Conservation (phyloP, 2,797 vertebrate species). For the Chrosomus eos region DNA sequence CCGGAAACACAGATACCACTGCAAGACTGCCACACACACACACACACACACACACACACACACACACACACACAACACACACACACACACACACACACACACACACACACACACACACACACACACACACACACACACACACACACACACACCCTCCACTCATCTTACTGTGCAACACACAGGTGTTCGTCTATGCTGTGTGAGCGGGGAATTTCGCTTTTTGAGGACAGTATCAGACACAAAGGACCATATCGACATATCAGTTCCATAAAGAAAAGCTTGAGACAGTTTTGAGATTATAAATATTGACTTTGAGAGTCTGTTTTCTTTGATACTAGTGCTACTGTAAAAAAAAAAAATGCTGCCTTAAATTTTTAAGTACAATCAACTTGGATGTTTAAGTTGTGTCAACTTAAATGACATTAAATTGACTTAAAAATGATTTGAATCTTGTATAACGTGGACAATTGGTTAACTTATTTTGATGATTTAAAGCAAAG, state of each 20-base stretch:
- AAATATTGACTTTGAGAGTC: not conserved
- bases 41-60: constrained; percentile 52
- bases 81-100: constrained; percentile 23
- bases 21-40: constrained; percentile 46
- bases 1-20: constrained; percentile 60
- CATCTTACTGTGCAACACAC: constrained; percentile 53
- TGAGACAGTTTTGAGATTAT: not conserved
- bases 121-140: constrained; percentile 52
- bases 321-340: not conserved
- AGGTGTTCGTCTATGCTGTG: constrained; percentile 49
- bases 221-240: not conserved
- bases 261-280: not conserved
- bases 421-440: too few species aligned
- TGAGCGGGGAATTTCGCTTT: constrained; percentile 9
- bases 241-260: not conserved
- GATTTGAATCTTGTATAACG: too few species aligned
- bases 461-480: too few species aligned
- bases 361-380: too few species aligned
- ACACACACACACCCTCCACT: constrained; percentile 49
- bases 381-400: too few species aligned
- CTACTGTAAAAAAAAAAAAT: not conserved
- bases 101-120: constrained; percentile 39
- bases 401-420: too few species aligned
- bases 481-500: too few species aligned
- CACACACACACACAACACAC: constrained; percentile 40